phyloP scores from a whole-genome alignment of 2,113 vertebrate genomes.

The Phyllopteryx taeniolatus region DNA sequence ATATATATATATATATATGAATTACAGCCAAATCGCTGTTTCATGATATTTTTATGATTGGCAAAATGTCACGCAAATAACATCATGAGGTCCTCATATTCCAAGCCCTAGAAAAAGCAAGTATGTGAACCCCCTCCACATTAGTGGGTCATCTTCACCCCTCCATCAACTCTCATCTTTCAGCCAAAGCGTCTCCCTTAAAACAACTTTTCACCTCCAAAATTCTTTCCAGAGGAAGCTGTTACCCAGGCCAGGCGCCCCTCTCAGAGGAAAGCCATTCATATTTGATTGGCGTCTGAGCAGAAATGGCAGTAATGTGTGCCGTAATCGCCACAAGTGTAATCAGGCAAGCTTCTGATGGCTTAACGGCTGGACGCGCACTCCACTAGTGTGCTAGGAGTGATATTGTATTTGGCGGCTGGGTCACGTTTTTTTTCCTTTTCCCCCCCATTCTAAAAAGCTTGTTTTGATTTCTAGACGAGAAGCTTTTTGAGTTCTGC shows the following conservation, averaged over 20 bases:
- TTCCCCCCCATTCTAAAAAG: conserved; percentile 17
- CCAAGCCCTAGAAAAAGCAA: neutral
- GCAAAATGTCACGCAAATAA: neutral
- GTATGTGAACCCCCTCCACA: conserved; percentile 7
- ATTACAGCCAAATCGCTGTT: neutral
- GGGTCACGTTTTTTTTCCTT: conserved; percentile 30
- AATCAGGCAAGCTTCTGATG: conserved; percentile 68
- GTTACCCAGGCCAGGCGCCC: conserved; percentile 34
- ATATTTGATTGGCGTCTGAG: conserved; percentile 66
- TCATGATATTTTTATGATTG: neutral
- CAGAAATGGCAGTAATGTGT: conserved; percentile 69
- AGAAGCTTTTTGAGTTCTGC: conserved; percentile 35
- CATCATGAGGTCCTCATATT: neutral
- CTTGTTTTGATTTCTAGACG: conserved; percentile 58
- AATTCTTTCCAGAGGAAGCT: conserved; percentile 65
- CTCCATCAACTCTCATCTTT: conserved; percentile 57
- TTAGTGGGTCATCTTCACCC: conserved; percentile 49
- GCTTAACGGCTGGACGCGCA: conserved; percentile 42
- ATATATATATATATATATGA: no score
- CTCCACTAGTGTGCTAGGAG: conserved; percentile 48
- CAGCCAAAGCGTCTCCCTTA: conserved; percentile 43
- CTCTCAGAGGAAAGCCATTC: conserved; percentile 51
- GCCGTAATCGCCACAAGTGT: conserved; percentile 61
- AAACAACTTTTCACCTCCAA: conserved; percentile 65
- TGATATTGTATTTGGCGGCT: conserved; percentile 63